Conservation (phyloP, 2,797 vertebrate genomes). For the Sebastes jordani region DNA sequence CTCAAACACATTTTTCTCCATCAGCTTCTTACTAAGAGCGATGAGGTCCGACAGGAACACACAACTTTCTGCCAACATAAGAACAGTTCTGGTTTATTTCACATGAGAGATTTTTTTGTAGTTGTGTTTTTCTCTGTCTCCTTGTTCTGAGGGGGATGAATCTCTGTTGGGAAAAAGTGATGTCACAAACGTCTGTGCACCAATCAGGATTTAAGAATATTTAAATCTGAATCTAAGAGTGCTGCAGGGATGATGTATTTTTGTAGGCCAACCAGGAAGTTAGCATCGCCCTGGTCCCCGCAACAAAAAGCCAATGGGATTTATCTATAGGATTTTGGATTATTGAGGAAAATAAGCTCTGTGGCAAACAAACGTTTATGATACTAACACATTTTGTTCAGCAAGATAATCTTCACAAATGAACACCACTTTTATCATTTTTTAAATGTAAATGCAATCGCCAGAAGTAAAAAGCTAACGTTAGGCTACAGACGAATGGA, state of each 20-base stretch:
- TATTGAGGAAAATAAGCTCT: too few species aligned
- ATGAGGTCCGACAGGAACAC: not conserved
- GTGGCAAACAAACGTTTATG: not conserved
- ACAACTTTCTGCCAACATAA: not conserved
- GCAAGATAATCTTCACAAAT: too few species aligned
- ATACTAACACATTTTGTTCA: too few species aligned
- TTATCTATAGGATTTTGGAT: too few species aligned
- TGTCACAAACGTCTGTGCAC: not conserved
- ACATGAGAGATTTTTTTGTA: not conserved
- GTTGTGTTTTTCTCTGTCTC: not conserved
- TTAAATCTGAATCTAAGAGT: not conserved
- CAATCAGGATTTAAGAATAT: not conserved
- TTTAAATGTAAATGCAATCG: too few species aligned
- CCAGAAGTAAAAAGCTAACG: too few species aligned
- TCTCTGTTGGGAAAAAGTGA: not conserved
- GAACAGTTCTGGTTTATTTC: not conserved
- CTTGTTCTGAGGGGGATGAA: not conserved
- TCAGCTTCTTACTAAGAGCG: not conserved
- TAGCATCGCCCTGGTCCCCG: too few species aligned
- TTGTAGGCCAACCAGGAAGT: too few species aligned
- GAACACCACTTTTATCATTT: too few species aligned
- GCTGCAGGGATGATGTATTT: too few species aligned
- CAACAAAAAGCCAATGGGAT: too few species aligned
- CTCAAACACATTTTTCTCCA: not conserved
- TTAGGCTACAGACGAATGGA: too few species aligned